Conservation (phyloP, 2,113 vertebrate genomes). For the Nematolebias whitei region DNA sequence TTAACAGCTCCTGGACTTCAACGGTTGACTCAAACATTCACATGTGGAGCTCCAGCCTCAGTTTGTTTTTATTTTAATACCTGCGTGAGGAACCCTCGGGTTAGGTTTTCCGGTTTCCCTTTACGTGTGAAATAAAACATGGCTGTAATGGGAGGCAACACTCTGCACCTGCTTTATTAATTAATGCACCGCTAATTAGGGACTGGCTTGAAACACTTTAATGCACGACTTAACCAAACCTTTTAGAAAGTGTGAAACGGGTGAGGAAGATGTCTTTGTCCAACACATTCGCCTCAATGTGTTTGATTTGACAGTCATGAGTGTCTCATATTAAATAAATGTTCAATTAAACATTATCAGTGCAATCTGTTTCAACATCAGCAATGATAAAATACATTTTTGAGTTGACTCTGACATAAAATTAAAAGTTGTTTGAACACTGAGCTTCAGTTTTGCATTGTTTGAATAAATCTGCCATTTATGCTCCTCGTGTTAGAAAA, state of each 20-base stretch:
- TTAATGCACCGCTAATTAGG: conserved; percentile 39
- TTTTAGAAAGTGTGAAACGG: conserved; percentile 22
- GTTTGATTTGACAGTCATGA: not conserved
- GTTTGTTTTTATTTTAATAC: not conserved
- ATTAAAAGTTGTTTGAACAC: too few species aligned
- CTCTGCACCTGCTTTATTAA: conserved; percentile 53
- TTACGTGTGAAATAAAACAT: too few species aligned
- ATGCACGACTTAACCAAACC: conserved; percentile 37
- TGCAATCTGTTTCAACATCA: too few species aligned
- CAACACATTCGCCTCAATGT: not conserved
- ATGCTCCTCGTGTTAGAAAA: not conserved
- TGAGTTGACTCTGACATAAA: too few species aligned
- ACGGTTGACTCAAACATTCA: conserved; percentile 26
- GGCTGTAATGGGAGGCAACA: conserved; percentile 22
- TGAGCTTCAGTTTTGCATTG: too few species aligned
- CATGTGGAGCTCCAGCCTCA: conserved; percentile 21
- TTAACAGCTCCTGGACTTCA: conserved; percentile 65
- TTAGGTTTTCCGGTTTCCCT: conserved; percentile 23
- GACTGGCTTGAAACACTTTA: conserved; percentile 23
- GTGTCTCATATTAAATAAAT: not conserved
- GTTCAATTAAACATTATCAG: not conserved
- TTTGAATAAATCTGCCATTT: too few species aligned
- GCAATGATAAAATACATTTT: too few species aligned
- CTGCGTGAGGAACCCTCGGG: conserved; percentile 26
- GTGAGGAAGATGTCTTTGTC: conserved; percentile 1